Conservation (phyloP, 2,888 invertebrate genomes). For the Anoplius nigerrimus region DNA sequence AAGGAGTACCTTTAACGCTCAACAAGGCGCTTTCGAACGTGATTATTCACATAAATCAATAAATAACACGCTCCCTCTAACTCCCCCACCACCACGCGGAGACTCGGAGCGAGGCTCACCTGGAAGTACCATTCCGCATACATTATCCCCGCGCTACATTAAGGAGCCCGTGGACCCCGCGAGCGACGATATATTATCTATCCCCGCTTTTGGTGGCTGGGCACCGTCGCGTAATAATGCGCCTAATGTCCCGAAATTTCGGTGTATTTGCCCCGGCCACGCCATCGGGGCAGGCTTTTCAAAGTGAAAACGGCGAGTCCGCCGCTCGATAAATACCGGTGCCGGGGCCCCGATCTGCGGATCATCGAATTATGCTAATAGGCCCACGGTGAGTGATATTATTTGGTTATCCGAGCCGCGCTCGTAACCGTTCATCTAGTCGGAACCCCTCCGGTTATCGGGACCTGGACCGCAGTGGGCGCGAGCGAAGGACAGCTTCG, state of each 20-base stretch:
- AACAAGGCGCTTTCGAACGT: constrained; percentile 61
- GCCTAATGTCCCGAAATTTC: constrained; percentile 56
- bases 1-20: constrained; percentile 46
- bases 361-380: constrained; percentile 69
- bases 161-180: constrained; percentile 47
- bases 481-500: background rate
- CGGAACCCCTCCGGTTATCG: constrained; percentile 35
- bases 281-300: constrained; percentile 16
- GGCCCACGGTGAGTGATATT: constrained; percentile 59
- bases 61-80: constrained; percentile 55
- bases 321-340: constrained; percentile 61
- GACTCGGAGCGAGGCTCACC: constrained; percentile 27
- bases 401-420: constrained; percentile 57
- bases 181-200: constrained; percentile 60
- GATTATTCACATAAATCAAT: constrained; percentile 67
- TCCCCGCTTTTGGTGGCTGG: constrained; percentile 54
- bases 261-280: constrained; percentile 44
- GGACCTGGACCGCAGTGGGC: constrained; percentile 3
- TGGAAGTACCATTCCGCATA: constrained; percentile 54
- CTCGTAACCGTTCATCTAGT: constrained; percentile 55
- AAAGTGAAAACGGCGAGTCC: constrained; percentile 47
- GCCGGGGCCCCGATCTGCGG: constrained; percentile 38
- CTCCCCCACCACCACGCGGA: constrained; percentile 6
- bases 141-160: constrained; percentile 53
- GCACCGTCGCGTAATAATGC: constrained; percentile 51